Conservation (phyloP, 2,888 invertebrate genomes). For the Volucella bombylans region DNA sequence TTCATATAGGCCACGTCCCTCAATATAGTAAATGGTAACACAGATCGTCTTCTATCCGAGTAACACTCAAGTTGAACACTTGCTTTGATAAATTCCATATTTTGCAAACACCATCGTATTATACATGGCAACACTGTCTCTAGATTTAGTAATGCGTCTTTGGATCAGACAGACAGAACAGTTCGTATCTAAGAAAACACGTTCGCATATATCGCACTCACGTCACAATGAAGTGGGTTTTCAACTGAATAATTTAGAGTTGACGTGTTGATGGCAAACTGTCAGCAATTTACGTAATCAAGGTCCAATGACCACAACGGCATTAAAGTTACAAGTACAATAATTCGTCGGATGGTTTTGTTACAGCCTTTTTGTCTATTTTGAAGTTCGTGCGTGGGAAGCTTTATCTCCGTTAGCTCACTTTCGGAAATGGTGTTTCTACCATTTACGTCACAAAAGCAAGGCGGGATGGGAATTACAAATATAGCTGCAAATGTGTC, state of each 20-base stretch:
- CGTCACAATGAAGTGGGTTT: slow-evolving; percentile 12
- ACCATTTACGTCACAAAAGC: not conserved
- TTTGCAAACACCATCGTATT: too few relatives aligned
- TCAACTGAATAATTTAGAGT: slow-evolving; percentile 27
- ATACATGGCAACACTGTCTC: not conserved
- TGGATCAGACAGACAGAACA: not conserved
- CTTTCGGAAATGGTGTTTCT: not conserved
- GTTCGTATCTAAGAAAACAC: not conserved
- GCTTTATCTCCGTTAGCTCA: not conserved
- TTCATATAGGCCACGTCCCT: too few relatives aligned
- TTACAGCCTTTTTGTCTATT: not conserved
- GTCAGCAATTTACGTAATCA: slow-evolving; percentile 35
- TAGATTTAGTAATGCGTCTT: not conserved
- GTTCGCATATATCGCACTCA: not conserved
- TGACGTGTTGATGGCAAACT: slow-evolving; percentile 40
- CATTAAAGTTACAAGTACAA: slow-evolving; percentile 24
- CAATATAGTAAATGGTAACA: too few relatives aligned
- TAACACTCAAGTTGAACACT: too few relatives aligned
- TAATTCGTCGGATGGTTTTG: slow-evolving; percentile 9
- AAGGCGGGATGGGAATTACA: not conserved
- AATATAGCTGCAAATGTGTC: slow-evolving; percentile 7
- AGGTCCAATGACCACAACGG: slow-evolving; percentile 25
- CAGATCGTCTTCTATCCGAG: too few relatives aligned
- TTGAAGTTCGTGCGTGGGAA: not conserved
- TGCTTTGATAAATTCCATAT: too few relatives aligned